phyloP scores from a whole-genome alignment of 1,140 invertebrate species.

The Drosophila hydei region DNA sequence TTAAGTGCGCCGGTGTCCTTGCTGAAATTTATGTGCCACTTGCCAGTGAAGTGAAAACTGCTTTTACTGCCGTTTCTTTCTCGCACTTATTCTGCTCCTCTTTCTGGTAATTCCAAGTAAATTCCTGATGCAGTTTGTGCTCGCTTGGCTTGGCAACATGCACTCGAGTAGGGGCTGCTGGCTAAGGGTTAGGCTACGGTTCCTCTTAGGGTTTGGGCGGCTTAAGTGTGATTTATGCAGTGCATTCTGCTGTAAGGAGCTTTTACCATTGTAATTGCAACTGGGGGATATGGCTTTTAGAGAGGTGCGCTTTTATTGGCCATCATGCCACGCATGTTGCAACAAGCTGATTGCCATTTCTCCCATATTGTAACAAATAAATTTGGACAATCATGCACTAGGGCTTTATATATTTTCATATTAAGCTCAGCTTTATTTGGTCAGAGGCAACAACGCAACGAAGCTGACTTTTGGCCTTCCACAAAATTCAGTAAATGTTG shows the following conservation, averaged over 20 bases:
- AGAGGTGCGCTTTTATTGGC: slow-evolving; percentile 17
- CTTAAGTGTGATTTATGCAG: slow-evolving; percentile 72
- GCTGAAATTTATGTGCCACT: slow-evolving; percentile 77
- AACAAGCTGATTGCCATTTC: not conserved
- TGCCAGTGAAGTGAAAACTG: slow-evolving; percentile 74
- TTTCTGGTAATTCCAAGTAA: slow-evolving; percentile 20
- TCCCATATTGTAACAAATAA: not conserved
- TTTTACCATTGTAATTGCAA: slow-evolving; percentile 45
- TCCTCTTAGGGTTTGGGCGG: slow-evolving; percentile 26
- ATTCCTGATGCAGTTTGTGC: slow-evolving; percentile 43
- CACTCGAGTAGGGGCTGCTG: slow-evolving; percentile 22
- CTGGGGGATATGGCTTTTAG: slow-evolving; percentile 9
- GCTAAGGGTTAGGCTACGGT: slow-evolving; percentile 28
- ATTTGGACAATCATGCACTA: too few species aligned
- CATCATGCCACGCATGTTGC: not conserved
- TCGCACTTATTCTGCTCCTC: slow-evolving; percentile 12
- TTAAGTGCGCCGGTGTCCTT: slow-evolving; percentile 55
- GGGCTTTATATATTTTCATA: too few species aligned
- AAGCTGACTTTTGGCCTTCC: slow-evolving; percentile 1
- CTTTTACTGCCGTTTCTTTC: slow-evolving; percentile 37
- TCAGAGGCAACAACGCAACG: too few species aligned
- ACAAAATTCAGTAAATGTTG: not conserved
- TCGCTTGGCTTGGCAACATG: slow-evolving; percentile 40
- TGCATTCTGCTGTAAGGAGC: slow-evolving; percentile 31
- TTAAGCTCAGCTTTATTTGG: too few species aligned